phyloP scores from a whole-genome alignment of 64 coral and sea anemone species.

The Trachythela sp. region DNA sequence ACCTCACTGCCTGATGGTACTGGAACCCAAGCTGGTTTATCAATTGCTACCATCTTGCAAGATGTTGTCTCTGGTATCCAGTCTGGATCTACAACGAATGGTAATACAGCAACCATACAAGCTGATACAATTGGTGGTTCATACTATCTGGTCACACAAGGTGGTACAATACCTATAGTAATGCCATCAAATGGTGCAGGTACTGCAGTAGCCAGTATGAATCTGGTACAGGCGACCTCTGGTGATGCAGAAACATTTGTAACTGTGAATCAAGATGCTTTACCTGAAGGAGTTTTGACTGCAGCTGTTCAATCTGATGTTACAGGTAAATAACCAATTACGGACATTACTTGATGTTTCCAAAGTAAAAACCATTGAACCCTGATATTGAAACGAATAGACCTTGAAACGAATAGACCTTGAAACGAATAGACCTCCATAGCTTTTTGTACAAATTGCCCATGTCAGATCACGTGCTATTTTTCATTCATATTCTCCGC shows the following conservation, averaged over 20 bases:
- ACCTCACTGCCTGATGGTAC: slow-evolving; percentile 10
- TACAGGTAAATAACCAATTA: background rate
- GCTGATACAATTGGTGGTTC: slow-evolving; percentile 4
- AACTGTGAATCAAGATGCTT: slow-evolving; percentile 8
- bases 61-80: slow-evolving; percentile 25
- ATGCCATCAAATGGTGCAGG: background rate
- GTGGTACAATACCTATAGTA: background rate
- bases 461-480: too few relatives aligned
- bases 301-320: background rate
- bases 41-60: background rate
- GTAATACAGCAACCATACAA: slow-evolving; percentile 11
- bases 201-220: background rate
- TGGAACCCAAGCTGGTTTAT: background rate
- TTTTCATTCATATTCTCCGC: too few relatives aligned
- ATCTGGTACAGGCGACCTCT: background rate
- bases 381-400: too few relatives aligned
- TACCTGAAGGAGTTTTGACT: slow-evolving; percentile 10
- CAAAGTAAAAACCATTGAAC: background rate
- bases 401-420: too few relatives aligned
- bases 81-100: background rate
- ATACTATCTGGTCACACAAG: slow-evolving; percentile 18
- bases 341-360: too few relatives aligned
- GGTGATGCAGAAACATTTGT: slow-evolving; percentile 3
- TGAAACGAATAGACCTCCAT: too few relatives aligned
- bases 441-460: too few relatives aligned